These are phyloP conservation scores for Nasonia vitripennis DNA, from an alignment of 1,140 invertebrate genomes.

Conservation along the genomic window DNA sequence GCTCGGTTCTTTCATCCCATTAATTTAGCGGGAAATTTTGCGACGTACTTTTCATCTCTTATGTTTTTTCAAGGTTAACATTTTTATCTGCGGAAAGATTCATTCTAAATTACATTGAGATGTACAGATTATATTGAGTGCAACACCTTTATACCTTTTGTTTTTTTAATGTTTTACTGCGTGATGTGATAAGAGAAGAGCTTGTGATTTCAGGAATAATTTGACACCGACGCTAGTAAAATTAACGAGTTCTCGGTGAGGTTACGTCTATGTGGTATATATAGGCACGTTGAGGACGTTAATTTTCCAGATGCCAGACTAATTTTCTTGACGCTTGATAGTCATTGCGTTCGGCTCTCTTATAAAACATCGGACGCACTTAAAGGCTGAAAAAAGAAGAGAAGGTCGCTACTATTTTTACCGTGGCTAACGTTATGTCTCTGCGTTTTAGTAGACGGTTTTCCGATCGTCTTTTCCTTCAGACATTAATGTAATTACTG, in stretches of 20 bases:
- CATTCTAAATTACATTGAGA: too few species aligned
- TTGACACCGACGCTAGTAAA: neutral
- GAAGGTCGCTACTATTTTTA: neutral
- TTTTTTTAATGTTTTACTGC: neutral
- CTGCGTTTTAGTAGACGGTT: neutral
- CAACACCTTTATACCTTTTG: too few species aligned
- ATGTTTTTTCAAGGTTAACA: too few species aligned
- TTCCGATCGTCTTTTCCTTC: neutral
- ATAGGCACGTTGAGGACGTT: slow-evolving; percentile 1
- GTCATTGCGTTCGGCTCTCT: slow-evolving; percentile 36
- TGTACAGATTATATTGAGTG: too few species aligned
- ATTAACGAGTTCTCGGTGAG: slow-evolving; percentile 5
- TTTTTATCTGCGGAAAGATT: too few species aligned
- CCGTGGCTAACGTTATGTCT: neutral
- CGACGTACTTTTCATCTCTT: too few species aligned
- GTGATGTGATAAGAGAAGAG: neutral
- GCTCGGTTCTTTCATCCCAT: too few species aligned
- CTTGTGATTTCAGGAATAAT: slow-evolving; percentile 8
- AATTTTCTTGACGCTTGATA: slow-evolving; percentile 48
- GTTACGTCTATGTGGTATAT: neutral
- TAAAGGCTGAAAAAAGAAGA: slow-evolving; percentile 33
- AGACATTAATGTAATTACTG: slow-evolving; percentile 33
- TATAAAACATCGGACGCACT: slow-evolving; percentile 22
- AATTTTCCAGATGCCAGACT: slow-evolving; percentile 50
- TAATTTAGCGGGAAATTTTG: too few species aligned